Percentiles rank a stretch among this genome's conserved stretches.
Evolutionary conservation across 2,113 vertebrate genomes (phyloP).

Genomic region (Siniperca chuatsi): DNA sequence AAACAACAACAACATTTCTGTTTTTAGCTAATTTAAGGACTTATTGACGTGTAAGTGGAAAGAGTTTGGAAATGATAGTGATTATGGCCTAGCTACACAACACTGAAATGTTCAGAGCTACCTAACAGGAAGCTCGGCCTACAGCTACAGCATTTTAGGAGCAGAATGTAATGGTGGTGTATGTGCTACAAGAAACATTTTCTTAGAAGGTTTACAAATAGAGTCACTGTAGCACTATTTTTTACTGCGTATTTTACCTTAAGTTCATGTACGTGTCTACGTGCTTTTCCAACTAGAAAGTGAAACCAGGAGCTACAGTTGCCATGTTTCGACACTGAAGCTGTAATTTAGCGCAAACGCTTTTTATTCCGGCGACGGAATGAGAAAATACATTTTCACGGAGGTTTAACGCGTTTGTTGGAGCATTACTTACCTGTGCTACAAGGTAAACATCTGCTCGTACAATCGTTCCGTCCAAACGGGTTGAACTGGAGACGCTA

Average conservation of each 20-base stretch:
- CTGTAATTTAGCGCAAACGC: too few species aligned
- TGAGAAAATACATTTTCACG: background rate
- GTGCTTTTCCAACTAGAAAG: conserved; percentile 28
- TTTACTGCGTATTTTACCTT: background rate
- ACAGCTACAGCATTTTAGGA: background rate
- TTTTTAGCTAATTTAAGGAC: background rate
- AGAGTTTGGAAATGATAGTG: background rate
- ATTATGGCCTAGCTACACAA: conserved; percentile 11
- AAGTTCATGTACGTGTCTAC: background rate
- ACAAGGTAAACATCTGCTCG: conserved; percentile 32
- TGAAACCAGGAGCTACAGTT: conserved; percentile 36
- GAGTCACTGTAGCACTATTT: background rate
- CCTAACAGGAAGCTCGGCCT: background rate
- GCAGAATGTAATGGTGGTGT: background rate
- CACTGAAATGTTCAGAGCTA: background rate
- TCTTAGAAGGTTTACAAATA: background rate
- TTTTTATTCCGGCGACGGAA: background rate
- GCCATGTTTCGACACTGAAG: background rate
- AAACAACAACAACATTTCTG: background rate
- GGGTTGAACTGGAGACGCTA: background rate
- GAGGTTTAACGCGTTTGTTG: accelerated
- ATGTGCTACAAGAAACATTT: background rate
- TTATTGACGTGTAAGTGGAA: background rate
- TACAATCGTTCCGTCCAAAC: background rate
- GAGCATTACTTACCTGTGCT: conserved; percentile 56